Evolutionary conservation across 2,888 invertebrate genomes (phyloP), one percentile per base, ranked within the genome.

Genomic region (Pristionchus mayeri): DNA sequence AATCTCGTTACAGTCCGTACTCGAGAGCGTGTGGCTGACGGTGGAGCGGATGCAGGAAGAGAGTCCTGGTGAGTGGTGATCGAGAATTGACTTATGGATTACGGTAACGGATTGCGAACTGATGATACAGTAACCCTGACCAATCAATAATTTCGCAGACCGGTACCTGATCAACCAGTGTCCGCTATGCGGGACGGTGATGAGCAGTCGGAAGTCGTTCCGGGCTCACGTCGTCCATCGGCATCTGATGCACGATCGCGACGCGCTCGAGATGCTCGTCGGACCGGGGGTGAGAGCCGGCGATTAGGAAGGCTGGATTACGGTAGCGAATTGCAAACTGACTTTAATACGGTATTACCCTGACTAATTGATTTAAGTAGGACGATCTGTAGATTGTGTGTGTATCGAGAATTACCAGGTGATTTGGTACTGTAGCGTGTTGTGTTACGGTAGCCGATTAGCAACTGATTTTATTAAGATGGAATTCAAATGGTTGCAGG

Each of bases 151-250:
- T 52, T 78, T 82, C 63, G 18, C 63, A 82, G 81, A 63, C 1
- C 24, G 52, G 2, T 30, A 30, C 44, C 44, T 63, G 27, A 24
- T 63, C 21, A 82, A 82, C 40, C 63, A 82, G 48, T 82, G 63
- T 30, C 81, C 81, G 18, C 48, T 82, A 44, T 82, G 81, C 48
- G 44, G 40, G 11, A 40, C 40, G 40, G 48, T 82, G 24, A 82
- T 82, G 81, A 82, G 81, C 63, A 82, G 81, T 63, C 60, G 81
- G 30, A 82, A 82, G 48, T 82, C 81, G 27, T 82, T 82, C 81
- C 81, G 81, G 16, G 48, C 81, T 40, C 81, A 82, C 48, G 30
- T 82, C 13, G 48, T 82, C 63, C 81, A 82, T 60, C 63, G 63
- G 16, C 81, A 82, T 63, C 63, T 82, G 21, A 82, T 82, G 18